Evolutionary conservation across 2,888 invertebrate species (phyloP), one percentile per base, ranked within the genome.

Genomic region (Trachelus iudaicus): DNA sequence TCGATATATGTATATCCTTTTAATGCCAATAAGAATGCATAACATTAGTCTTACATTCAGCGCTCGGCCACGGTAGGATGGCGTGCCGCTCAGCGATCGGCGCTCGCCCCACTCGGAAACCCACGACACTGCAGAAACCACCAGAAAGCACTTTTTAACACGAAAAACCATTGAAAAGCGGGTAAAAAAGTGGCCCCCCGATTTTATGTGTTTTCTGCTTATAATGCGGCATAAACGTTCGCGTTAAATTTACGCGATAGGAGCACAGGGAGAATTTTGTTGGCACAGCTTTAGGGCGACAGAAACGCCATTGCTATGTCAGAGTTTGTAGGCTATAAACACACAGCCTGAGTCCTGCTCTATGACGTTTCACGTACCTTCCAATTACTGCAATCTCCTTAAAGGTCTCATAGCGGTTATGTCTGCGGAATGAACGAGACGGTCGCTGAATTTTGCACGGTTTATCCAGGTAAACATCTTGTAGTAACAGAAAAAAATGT

Each of bases 401-500:
- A 83, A 83, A 79, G 85, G 84, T 86, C 84, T 87, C 90, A 88
- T 89, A 83, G 85, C 83, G 85, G 84, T 85, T 84, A 87, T 82
- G 84, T 86, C 86, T 87, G 86, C 88, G 87, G 86, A 85, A 87
- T 84, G 84, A 77, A 87, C 85, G 85, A 84, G 85, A 84, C 85
- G 85, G 83, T 86, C 86, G 86, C 85, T 84, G 79, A 87, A 86
- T 89, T 89, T 91, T 90, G 89, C 90, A 92, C 91, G 91, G 90
- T 89, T 90, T 91, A 91, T 89, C 91, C 91, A 92, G 91, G 92
- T 92, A 92, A 93, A 92, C 92, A 93, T 92, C 90, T 92, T 91
- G 91, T 88, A 92, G 90, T 89, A 92, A 92, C 91, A 92, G 91
- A 92, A 92, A 92, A 92, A 92, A 92, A 89, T 89, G 89, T 89